Conservation (phyloP, 2,113 vertebrate genomes). For the Lasiurus borealis region DNA sequence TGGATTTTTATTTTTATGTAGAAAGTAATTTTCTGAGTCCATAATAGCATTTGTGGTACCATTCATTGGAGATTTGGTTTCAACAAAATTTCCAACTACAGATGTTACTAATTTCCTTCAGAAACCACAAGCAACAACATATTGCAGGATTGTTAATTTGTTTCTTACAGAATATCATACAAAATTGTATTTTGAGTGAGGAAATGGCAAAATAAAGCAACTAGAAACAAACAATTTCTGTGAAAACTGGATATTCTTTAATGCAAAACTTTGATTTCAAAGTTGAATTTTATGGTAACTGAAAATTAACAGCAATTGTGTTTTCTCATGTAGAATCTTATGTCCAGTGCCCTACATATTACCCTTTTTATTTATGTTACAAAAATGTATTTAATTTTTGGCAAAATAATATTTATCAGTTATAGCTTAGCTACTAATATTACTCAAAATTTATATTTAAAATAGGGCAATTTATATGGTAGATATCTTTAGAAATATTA, state of each 20-base stretch:
- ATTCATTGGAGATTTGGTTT: slow-evolving; percentile 70
- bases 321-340: background rate
- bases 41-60: slow-evolving; percentile 35
- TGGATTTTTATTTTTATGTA: slow-evolving; percentile 74
- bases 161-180: slow-evolving; percentile 29
- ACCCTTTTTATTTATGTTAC: background rate
- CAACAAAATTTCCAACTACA: slow-evolving; percentile 64
- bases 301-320: background rate
- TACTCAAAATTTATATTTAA: slow-evolving; percentile 43
- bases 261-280: slow-evolving; percentile 43
- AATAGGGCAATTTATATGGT: background rate
- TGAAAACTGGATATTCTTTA: slow-evolving; percentile 2
- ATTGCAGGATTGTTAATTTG: slow-evolving; percentile 47
- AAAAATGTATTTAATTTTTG: slow-evolving; percentile 49
- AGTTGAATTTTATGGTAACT: background rate
- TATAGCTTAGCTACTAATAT: background rate
- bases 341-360: background rate
- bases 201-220: background rate
- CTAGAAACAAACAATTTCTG: background rate
- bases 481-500: slow-evolving; percentile 51
- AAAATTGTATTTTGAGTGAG: slow-evolving; percentile 24
- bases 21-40: slow-evolving; percentile 66
- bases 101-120: slow-evolving; percentile 73
- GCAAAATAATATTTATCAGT: background rate
- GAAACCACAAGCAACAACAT: slow-evolving; percentile 14